phyloP scores from a whole-genome alignment of 2,888 invertebrate species.

The Osmoderma eremita region DNA sequence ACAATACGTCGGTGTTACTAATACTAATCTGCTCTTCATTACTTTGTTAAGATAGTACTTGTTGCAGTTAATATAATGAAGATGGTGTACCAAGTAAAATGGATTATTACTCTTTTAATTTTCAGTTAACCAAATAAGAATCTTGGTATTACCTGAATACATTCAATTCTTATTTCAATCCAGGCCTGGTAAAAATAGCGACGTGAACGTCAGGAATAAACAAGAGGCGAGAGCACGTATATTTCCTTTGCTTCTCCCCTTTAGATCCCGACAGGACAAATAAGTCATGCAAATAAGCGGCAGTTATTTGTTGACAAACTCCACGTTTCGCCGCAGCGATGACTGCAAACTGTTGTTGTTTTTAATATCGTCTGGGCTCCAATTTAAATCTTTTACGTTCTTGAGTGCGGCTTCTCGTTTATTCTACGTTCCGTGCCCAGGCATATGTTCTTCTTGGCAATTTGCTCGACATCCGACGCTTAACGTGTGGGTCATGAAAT shows the following conservation, averaged over 20 bases:
- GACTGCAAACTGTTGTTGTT: slow-evolving; percentile 40
- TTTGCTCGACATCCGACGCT: too few relatives aligned
- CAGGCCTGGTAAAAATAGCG: slow-evolving; percentile 11
- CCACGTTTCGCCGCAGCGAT: slow-evolving; percentile 40
- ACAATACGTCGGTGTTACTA: too few relatives aligned
- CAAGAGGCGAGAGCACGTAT: slow-evolving; percentile 25
- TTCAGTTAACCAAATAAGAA: neutral
- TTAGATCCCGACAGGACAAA: slow-evolving; percentile 30
- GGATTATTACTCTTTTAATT: neutral
- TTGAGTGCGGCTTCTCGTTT: slow-evolving; percentile 18
- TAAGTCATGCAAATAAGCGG: slow-evolving; percentile 42
- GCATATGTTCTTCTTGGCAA: neutral
- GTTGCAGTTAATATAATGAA: too few relatives aligned
- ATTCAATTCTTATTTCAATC: slow-evolving; percentile 6
- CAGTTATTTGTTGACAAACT: slow-evolving; percentile 40
- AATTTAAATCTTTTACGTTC: slow-evolving; percentile 34
- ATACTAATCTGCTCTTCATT: too few relatives aligned
- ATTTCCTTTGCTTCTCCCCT: slow-evolving; percentile 25
- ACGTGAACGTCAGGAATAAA: slow-evolving; percentile 17
- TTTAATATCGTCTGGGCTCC: slow-evolving; percentile 38
- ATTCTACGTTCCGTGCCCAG: neutral
- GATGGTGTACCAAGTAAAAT: too few relatives aligned
- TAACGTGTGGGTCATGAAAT: slow-evolving; percentile 2
- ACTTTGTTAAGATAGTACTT: too few relatives aligned
- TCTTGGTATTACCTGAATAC: neutral